A percentile compares a stretch with the other conserved stretches of the same genome.
Conservation (phyloP, 1,140 invertebrate genomes). For the Hyles vespertilio region DNA sequence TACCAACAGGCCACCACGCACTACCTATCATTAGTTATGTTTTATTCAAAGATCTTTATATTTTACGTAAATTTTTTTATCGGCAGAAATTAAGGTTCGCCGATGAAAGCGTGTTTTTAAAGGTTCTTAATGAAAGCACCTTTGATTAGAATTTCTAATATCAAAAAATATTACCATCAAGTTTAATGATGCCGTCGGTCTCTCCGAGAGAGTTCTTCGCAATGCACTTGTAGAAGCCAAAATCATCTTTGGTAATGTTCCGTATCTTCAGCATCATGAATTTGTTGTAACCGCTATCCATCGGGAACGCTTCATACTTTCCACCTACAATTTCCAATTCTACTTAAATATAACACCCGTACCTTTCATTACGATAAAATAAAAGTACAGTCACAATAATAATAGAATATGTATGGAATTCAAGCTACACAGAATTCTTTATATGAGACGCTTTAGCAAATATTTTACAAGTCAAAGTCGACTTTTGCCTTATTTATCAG, state of each 20-base stretch:
- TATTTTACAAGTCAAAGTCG: constrained; percentile 13
- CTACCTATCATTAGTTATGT: too few relatives aligned
- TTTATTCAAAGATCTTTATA: too few relatives aligned
- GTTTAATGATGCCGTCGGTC: constrained; percentile 76
- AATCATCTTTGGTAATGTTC: constrained; percentile 75
- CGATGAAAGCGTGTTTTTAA: too few relatives aligned
- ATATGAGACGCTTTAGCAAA: neutral
- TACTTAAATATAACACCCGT: constrained; percentile 73
- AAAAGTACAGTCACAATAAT: neutral
- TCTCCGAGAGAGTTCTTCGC: constrained; percentile 78
- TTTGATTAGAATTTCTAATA: too few relatives aligned
- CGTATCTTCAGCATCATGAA: constrained; percentile 77
- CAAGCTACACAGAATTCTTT: neutral
- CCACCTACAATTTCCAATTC: constrained; percentile 77
- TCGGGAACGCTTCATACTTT: constrained; percentile 75
- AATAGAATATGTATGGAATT: neutral
- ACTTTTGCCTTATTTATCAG: constrained; percentile 33
- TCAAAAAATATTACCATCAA: constrained; percentile 69
- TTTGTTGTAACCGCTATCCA: constrained; percentile 76
- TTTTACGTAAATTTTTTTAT: too few relatives aligned
- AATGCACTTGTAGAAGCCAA: constrained; percentile 78
- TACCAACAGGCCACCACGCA: too few relatives aligned
- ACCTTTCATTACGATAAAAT: constrained; percentile 1
- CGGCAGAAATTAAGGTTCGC: too few relatives aligned
- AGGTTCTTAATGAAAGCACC: too few relatives aligned